These are phyloP conservation scores for Lissonota sp. DNA, from an alignment of 2,888 invertebrate species.

Conservation along the genomic window DNA sequence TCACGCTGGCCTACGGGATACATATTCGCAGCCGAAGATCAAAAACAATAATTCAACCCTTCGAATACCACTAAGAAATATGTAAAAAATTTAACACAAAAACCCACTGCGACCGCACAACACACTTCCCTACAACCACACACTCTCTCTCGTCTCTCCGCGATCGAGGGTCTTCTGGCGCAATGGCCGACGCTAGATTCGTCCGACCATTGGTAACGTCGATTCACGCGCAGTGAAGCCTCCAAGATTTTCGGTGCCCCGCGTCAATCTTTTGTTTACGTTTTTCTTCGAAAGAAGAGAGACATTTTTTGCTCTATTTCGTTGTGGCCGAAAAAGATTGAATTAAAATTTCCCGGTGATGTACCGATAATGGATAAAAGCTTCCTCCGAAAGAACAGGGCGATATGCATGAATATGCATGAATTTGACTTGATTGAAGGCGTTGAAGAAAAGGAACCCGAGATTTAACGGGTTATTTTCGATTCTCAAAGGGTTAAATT, in stretches of 20 bases:
- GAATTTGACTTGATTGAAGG: no score
- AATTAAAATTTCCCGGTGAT: no score
- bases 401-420: no score
- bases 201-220: conserved; percentile 66
- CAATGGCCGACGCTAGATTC: conserved; percentile 76
- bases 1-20: conserved; percentile 89
- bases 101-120: conserved; percentile 80
- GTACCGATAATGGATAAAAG: no score
- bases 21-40: conserved; percentile 84
- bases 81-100: conserved; percentile 81
- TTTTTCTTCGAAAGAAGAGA: neutral
- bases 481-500: no score
- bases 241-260: neutral
- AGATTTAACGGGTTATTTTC: no score
- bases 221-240: conserved; percentile 18
- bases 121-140: conserved; percentile 81
- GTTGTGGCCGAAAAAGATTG: no score
- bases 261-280: conserved; percentile 10
- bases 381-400: no score
- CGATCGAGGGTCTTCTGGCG: conserved; percentile 68
- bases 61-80: conserved; percentile 80
- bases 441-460: no score
- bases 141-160: conserved; percentile 68
- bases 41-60: conserved; percentile 70
- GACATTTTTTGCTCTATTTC: no score